A percentile compares a stretch with the other conserved stretches of the same genome.
Evolutionary conservation across 2,113 vertebrate species (phyloP).

Genomic region (Chaenogobius annularis): DNA sequence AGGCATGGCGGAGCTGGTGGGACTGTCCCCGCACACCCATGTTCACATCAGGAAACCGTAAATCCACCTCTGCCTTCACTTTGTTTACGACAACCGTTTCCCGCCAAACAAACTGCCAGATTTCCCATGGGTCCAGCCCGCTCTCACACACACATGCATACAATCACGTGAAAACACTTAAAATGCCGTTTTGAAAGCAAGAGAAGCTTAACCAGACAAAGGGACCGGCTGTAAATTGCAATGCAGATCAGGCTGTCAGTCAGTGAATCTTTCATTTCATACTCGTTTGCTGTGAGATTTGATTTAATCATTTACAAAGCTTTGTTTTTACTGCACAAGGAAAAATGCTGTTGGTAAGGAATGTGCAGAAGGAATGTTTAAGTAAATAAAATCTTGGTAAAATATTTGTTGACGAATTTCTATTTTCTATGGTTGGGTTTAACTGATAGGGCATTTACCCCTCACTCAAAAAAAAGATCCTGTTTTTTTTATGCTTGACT

Average conservation of each 20-base stretch:
- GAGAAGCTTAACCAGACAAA: slow-evolving; percentile 36
- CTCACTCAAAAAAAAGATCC: no score
- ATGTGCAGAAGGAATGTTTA: no score
- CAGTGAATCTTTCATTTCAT: slow-evolving; percentile 50
- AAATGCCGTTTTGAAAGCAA: slow-evolving; percentile 57
- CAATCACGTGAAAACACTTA: slow-evolving; percentile 63
- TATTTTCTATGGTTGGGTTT: not conserved
- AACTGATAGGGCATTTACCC: no score
- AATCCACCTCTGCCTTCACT: slow-evolving; percentile 61
- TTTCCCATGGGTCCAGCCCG: slow-evolving; percentile 68
- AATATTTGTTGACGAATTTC: not conserved
- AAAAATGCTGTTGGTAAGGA: no score
- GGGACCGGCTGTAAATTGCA: slow-evolving; percentile 45
- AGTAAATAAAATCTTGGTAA: not conserved
- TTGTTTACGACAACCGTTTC: slow-evolving; percentile 75
- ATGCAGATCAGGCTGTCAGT: slow-evolving; percentile 40
- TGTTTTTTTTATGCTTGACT: no score
- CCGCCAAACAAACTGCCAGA: slow-evolving; percentile 75
- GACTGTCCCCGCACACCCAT: slow-evolving; percentile 63
- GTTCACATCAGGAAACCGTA: slow-evolving; percentile 65
- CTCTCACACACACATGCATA: slow-evolving; percentile 56
- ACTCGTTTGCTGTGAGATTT: slow-evolving; percentile 39
- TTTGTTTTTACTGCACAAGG: no score
- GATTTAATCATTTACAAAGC: no score
- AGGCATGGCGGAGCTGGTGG: slow-evolving; percentile 60